Base-by-base conservation (phyloP, 2,888 invertebrate species). In the Lasiommata megera region DNA sequence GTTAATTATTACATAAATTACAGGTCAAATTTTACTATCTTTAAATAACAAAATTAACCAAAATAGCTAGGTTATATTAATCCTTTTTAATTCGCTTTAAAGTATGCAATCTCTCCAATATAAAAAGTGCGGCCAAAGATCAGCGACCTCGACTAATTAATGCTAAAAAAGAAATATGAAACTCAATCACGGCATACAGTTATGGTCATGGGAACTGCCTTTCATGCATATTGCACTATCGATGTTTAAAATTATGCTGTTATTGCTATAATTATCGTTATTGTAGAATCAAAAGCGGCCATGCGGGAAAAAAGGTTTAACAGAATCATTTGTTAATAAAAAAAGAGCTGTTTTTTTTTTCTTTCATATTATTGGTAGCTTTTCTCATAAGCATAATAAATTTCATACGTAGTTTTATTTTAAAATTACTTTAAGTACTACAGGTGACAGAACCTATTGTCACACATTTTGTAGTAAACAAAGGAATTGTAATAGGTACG, bases 181-280 rank as follows among this genome's bases (percentile, higher is more conserved):
- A 74, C 76, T 80, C 82, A 85, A 88, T 88, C 86, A 73, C 75
- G 64, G 70, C 66, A 58, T 76, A 87, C 88, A 74, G 89, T 88
- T 88, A 86, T 60, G 79, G 88, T 89, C 88, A 88, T 89, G 89
- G 88, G 88, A 89, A 79, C 62, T 61, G 70, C 68, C 40, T 43
- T 81, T 82, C 87, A 87, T 89, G 77, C 88, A 88, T 88, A 88
- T 88, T 88, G 89, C 89, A 88, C 88, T 88, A 84, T 77, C 67
- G 73, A 71, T 72, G 70, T 72, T 66, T 52, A 52, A 68, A 67
- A 68, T 66, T 68, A 69, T 66, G 64, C 68, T 69, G 74, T 67
- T 73, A 75, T 75, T 63, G 70, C 74, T 63, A 69, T 79, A 78
- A 80, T 76, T 79, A 77, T 52, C 28, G 29, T 41, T 52, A 41